phyloP scores from a whole-genome alignment of 2,113 vertebrate genomes.

The Corythornis vintsioides region DNA sequence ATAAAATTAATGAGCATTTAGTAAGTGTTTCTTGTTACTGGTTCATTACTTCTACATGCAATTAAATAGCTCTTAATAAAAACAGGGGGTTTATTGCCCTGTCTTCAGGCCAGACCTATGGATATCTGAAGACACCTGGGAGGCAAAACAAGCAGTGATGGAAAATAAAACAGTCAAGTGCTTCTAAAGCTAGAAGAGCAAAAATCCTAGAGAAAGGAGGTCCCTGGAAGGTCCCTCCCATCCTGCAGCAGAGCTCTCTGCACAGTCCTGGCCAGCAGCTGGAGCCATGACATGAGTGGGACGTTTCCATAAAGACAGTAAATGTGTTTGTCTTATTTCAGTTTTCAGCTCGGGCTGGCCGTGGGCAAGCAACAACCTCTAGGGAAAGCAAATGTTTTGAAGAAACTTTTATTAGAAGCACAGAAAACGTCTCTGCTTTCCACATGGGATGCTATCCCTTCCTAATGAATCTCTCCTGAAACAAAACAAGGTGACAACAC shows the following conservation, averaged over 20 bases:
- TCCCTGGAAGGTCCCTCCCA: background rate
- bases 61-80: conserved; percentile 76
- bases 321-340: fast-evolving
- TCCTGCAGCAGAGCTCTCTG: background rate
- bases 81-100: background rate
- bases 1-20: conserved; percentile 78
- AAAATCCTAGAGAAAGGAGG: fast-evolving
- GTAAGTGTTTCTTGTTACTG: conserved; percentile 76
- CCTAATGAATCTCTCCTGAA: background rate
- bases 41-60: conserved; percentile 75
- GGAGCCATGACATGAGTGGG: background rate
- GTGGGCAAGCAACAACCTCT: background rate
- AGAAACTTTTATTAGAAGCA: background rate
- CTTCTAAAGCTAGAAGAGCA: background rate
- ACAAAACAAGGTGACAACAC: background rate
- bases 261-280: background rate
- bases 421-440: background rate
- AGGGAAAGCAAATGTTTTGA: background rate
- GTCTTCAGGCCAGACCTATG: background rate
- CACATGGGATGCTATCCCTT: fast-evolving
- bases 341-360: background rate
- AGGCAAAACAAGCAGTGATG: background rate
- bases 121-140: background rate
- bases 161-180: fast-evolving
- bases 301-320: background rate